These are phyloP conservation scores for Apoderus coryli DNA, from an alignment of 2,888 invertebrate genomes.

Conservation along the genomic window DNA sequence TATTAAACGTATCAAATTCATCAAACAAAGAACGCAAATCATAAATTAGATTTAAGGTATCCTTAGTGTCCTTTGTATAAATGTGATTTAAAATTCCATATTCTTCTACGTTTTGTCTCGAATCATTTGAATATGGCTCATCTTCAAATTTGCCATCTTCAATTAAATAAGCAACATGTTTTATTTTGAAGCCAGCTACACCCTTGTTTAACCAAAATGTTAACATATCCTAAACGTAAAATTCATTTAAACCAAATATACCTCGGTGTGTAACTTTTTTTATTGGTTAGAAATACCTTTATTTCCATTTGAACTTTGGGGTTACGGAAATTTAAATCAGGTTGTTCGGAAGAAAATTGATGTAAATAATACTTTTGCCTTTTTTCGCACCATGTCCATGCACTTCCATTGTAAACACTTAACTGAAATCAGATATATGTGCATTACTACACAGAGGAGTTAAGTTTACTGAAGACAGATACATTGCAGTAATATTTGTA, in stretches of 20 bases:
- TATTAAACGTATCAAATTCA: too few species aligned
- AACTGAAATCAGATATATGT: slow-evolving; percentile 30
- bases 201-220: slow-evolving; percentile 71
- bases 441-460: too few species aligned
- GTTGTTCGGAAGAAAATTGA: slow-evolving; percentile 59
- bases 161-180: slow-evolving; percentile 44
- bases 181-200: slow-evolving; percentile 75
- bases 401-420: slow-evolving; percentile 23
- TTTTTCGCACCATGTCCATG: slow-evolving; percentile 41
- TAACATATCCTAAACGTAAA: slow-evolving; percentile 41
- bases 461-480: too few species aligned
- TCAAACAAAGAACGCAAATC: too few species aligned
- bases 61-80: slow-evolving; percentile 42
- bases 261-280: too few species aligned
- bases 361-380: slow-evolving; percentile 67
- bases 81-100: too few species aligned
- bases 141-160: slow-evolving; percentile 30
- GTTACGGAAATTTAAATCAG: slow-evolving; percentile 63
- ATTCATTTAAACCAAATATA: too few species aligned
- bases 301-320: slow-evolving; percentile 50
- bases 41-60: slow-evolving; percentile 48
- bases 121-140: slow-evolving; percentile 29
- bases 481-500: too few species aligned
- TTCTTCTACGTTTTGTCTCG: too few species aligned
- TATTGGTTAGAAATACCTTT: too few species aligned